phyloP scores from a whole-genome alignment of 2,113 vertebrate species.

The Prietella phreatophila region DNA sequence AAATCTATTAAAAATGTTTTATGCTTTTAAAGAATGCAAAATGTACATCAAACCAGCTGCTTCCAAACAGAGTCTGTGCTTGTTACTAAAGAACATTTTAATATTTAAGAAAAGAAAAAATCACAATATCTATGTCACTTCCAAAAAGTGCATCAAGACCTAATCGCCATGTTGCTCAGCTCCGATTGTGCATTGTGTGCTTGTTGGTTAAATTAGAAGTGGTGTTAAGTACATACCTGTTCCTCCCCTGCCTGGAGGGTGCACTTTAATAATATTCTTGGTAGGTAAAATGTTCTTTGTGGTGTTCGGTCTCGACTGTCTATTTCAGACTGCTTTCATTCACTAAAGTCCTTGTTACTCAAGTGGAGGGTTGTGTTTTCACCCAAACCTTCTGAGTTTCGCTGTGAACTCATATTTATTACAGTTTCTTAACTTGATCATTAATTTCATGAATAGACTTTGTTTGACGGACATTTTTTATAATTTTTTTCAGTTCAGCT shows the following conservation, averaged over 20 bases:
- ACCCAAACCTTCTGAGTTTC: neutral
- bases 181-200: neutral
- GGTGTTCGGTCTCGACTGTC: neutral
- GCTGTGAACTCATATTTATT: neutral
- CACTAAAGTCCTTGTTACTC: neutral
- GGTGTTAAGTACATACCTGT: neutral
- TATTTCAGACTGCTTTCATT: neutral
- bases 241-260: neutral
- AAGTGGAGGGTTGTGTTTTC: neutral
- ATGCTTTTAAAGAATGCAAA: neutral
- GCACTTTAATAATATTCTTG: neutral
- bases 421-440: neutral
- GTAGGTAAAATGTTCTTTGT: neutral
- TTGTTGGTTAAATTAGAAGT: neutral
- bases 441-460: neutral
- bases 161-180: neutral
- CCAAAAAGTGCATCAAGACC: neutral
- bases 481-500: constrained; percentile 16
- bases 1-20: no score
- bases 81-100: neutral
- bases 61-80: neutral
- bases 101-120: neutral
- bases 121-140: neutral
- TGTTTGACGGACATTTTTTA: neutral
- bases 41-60: neutral